Percentiles rank a stretch among this genome's conserved stretches.
Conservation (phyloP, 2,797 vertebrate species). For the Spondyliosoma cantharus region DNA sequence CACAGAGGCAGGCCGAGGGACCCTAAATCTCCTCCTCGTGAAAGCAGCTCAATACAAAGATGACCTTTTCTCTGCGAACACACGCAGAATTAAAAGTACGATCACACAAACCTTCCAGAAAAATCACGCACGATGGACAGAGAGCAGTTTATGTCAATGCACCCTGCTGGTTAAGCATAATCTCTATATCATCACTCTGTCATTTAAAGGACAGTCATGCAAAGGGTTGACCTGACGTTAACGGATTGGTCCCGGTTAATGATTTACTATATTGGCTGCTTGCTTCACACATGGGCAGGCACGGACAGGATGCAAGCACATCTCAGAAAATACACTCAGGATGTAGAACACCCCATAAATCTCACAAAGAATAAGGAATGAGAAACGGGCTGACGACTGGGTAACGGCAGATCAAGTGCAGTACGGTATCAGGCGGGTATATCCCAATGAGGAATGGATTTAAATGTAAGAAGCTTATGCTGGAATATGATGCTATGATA, state of each 20-base stretch:
- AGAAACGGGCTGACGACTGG: constrained; percentile 20
- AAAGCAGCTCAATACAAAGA: constrained; percentile 70
- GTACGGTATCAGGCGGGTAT: constrained; percentile 30
- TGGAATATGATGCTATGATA: constrained; percentile 41
- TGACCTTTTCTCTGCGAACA: constrained; percentile 61
- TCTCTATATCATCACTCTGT: constrained; percentile 31
- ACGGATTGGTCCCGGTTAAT: constrained; percentile 47
- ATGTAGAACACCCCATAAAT: constrained; percentile 52
- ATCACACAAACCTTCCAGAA: constrained; percentile 18
- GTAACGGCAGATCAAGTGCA: constrained; percentile 42
- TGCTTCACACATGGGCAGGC: constrained; percentile 40
- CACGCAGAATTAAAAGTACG: constrained; percentile 19
- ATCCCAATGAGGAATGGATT: constrained; percentile 47
- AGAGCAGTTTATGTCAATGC: neutral
- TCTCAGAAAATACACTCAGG: constrained; percentile 47
- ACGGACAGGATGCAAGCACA: constrained; percentile 46
- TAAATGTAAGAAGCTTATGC: constrained; percentile 65
- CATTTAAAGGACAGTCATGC: constrained; percentile 29
- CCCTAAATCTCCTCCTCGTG: constrained; percentile 71
- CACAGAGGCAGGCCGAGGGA: constrained; percentile 56
- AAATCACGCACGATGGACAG: neutral
- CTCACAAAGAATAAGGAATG: constrained; percentile 27
- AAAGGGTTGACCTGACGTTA: constrained; percentile 15
- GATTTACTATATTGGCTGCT: constrained; percentile 51
- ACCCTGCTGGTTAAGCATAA: neutral